phyloP scores from a whole-genome alignment of 2,113 vertebrate species.

The Empidonax traillii region DNA sequence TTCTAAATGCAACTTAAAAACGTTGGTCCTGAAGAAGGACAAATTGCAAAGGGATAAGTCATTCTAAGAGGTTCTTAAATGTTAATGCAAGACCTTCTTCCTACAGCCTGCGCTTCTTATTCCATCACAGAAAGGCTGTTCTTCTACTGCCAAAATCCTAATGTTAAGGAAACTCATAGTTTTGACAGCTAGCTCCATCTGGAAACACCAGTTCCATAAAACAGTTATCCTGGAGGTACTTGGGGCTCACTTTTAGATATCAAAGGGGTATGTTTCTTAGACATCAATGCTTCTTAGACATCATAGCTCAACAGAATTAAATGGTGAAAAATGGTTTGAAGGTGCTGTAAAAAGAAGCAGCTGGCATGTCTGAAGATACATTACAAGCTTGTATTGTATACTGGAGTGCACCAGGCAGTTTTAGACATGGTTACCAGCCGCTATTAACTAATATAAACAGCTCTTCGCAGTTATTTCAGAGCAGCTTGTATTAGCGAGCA shows the following conservation, averaged over 20 bases:
- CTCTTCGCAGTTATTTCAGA: background rate
- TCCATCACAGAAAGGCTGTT: background rate
- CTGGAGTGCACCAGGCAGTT: background rate
- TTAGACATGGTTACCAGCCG: background rate
- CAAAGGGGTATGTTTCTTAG: background rate
- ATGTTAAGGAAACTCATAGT: background rate
- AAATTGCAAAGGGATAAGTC: background rate
- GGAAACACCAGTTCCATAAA: background rate
- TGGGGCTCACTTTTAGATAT: background rate
- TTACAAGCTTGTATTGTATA: background rate
- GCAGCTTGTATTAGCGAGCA: background rate
- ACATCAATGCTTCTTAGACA: background rate
- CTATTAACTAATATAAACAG: background rate
- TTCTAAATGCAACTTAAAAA: background rate
- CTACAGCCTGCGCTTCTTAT: background rate
- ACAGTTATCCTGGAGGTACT: background rate
- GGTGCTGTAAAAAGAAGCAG: background rate
- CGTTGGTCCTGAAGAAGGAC: background rate
- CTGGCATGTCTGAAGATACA: background rate
- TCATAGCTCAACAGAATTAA: background rate
- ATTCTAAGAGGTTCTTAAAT: background rate
- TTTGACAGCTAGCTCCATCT: background rate
- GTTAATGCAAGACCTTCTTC: background rate
- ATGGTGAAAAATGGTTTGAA: background rate
- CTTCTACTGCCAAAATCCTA: background rate